phyloP scores from a whole-genome alignment of 2,888 invertebrate genomes.

The Priocnemis perturbator region DNA sequence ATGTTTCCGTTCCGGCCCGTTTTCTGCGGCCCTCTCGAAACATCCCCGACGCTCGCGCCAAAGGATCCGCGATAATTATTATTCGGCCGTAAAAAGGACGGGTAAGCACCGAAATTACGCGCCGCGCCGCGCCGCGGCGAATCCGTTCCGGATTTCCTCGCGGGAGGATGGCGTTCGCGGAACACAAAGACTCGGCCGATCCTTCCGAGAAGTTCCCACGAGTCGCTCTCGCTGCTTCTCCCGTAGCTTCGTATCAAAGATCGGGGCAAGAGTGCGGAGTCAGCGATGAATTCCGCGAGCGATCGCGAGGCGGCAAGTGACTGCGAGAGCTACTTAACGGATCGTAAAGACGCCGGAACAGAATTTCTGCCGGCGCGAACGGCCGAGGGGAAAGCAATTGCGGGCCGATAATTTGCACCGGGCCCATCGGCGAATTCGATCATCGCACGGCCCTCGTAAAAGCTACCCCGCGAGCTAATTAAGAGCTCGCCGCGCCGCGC shows the following conservation, averaged over 20 bases:
- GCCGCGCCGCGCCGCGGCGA: too few relatives aligned
- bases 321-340: slow-evolving; percentile 7
- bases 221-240: not conserved
- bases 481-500: slow-evolving; percentile 20
- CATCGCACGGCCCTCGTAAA: slow-evolving; percentile 27
- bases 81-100: too few relatives aligned
- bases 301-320: not conserved
- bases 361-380: not conserved
- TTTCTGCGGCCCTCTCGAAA: slow-evolving; percentile 13
- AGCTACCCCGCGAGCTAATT: slow-evolving; percentile 24
- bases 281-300: too few relatives aligned
- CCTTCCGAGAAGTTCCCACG: not conserved
- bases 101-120: too few relatives aligned
- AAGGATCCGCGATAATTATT: too few relatives aligned
- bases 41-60: slow-evolving; percentile 6
- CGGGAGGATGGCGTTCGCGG: too few relatives aligned
- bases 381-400: not conserved
- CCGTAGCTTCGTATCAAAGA: not conserved
- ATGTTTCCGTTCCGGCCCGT: slow-evolving; percentile 39
- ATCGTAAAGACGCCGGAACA: slow-evolving; percentile 3
- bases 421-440: slow-evolving; percentile 24
- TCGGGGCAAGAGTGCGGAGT: too few relatives aligned
- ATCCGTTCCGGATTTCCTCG: too few relatives aligned
- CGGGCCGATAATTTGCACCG: slow-evolving; percentile 3
- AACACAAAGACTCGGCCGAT: too few relatives aligned